These are phyloP conservation scores for Tetragnatha versicolor DNA, from an alignment of 1,140 invertebrate genomes.

Conservation along the genomic window DNA sequence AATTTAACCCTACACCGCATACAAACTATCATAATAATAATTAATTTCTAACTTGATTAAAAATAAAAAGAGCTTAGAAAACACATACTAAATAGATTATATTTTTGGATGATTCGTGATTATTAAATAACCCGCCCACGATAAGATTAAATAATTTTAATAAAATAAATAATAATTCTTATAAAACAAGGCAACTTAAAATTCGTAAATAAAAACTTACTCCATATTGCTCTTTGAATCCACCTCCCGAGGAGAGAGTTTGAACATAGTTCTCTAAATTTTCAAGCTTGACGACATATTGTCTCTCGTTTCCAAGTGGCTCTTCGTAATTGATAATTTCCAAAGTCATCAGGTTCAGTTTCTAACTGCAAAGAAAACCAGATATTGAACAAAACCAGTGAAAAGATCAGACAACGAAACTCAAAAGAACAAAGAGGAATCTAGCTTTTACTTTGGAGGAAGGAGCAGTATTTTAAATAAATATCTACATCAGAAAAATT, in stretches of 20 bases:
- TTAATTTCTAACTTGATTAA: not conserved
- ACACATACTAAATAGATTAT: not conserved
- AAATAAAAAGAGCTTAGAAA: not conserved
- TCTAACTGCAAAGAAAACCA: not conserved
- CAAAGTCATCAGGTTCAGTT: not conserved
- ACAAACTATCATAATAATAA: not conserved
- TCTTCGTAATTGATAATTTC: conserved; percentile 40
- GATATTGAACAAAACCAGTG: not conserved
- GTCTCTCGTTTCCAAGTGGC: conserved; percentile 39
- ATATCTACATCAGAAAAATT: not conserved
- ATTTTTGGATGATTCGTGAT: not conserved
- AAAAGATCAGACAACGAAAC: not conserved
- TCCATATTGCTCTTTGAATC: conserved; percentile 46
- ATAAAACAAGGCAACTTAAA: not conserved
- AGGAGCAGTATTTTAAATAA: not conserved
- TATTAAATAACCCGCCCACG: not conserved
- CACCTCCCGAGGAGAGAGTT: conserved; percentile 13
- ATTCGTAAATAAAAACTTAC: conserved; percentile 14
- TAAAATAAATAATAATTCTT: not conserved
- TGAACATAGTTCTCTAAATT: conserved; percentile 50
- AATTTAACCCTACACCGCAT: no score
- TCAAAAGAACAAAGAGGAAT: not conserved
- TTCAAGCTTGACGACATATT: conserved; percentile 46
- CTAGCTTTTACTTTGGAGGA: not conserved
- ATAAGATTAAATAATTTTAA: not conserved